phyloP scores from a whole-genome alignment of 2,797 vertebrate genomes.

The Amniataba percoides region DNA sequence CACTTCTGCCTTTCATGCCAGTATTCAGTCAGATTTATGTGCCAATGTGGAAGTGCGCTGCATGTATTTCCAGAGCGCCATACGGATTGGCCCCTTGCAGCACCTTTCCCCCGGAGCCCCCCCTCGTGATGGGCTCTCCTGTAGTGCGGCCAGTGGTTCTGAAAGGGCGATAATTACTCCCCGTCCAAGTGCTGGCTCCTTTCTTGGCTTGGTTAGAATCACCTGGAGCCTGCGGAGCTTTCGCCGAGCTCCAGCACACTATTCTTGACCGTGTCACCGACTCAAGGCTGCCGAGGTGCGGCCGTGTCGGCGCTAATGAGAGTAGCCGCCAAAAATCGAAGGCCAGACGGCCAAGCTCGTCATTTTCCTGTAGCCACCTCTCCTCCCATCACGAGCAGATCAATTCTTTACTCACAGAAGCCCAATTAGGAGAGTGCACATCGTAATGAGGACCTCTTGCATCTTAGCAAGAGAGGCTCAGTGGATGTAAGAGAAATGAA shows the following conservation, averaged over 20 bases:
- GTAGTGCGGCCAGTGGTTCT: slow-evolving; percentile 70
- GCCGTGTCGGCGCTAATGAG: slow-evolving; percentile 77
- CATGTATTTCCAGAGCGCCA: slow-evolving; percentile 54
- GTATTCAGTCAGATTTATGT: slow-evolving; percentile 75
- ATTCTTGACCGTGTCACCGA: slow-evolving; percentile 52
- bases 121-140: slow-evolving; percentile 66
- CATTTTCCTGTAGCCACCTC: slow-evolving; percentile 60
- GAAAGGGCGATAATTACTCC: slow-evolving; percentile 80
- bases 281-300: slow-evolving; percentile 45
- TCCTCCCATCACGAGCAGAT: slow-evolving; percentile 61
- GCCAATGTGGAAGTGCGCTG: slow-evolving; percentile 56
- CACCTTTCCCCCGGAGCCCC: slow-evolving; percentile 20
- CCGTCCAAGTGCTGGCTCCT: slow-evolving; percentile 56
- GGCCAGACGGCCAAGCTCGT: slow-evolving; percentile 52
- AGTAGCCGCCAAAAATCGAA: slow-evolving; percentile 75
- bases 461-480: slow-evolving; percentile 64
- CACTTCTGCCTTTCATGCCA: slow-evolving; percentile 77
- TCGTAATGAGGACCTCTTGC: slow-evolving; percentile 69
- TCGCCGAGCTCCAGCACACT: slow-evolving; percentile 25
- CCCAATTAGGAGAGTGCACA: slow-evolving; percentile 67
- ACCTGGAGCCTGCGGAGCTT: slow-evolving; percentile 63
- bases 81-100: slow-evolving; percentile 45
- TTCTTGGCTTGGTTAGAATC: slow-evolving; percentile 69
- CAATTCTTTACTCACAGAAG: slow-evolving; percentile 67
- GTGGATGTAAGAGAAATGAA: slow-evolving; percentile 60